Evolutionary conservation across 92 coral and sea anemone species (phyloP).

Genomic region (Porites rus): DNA sequence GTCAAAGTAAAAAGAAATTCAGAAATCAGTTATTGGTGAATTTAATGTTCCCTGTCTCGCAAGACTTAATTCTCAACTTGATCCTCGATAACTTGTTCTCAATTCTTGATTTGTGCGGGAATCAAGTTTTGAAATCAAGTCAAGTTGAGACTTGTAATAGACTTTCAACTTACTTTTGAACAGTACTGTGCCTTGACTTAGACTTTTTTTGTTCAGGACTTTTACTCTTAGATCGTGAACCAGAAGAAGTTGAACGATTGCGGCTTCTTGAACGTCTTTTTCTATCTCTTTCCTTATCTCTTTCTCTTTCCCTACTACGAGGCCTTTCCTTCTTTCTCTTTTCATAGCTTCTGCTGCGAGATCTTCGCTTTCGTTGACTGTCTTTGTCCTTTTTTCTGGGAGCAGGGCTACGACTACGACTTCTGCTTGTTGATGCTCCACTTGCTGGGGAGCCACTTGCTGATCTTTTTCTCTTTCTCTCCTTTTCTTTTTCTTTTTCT

Average conservation of each 20-base stretch:
- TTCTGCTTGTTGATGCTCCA: constrained; percentile 63
- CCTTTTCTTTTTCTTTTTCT: constrained; percentile 58
- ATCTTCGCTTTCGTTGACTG: constrained; percentile 59
- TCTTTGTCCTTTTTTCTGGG: constrained; percentile 60
- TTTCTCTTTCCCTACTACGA: constrained; percentile 54
- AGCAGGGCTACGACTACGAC: constrained; percentile 72
- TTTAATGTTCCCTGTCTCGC: too few species aligned
- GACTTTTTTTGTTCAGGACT: constrained; percentile 82
- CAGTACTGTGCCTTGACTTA: constrained; percentile 71
- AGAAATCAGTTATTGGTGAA: too few species aligned
- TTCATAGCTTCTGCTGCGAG: constrained; percentile 84
- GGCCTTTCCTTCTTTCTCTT: constrained; percentile 68
- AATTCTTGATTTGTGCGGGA: too few species aligned
- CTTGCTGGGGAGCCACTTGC: constrained; percentile 67
- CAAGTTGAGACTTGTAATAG: too few species aligned
- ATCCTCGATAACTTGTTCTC: too few species aligned
- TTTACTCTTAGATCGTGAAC: constrained; percentile 84
- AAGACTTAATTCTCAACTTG: too few species aligned
- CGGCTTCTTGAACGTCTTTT: constrained; percentile 80
- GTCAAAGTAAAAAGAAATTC: too few species aligned
- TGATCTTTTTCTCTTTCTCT: constrained; percentile 56
- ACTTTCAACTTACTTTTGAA: too few species aligned
- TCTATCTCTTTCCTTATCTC: constrained; percentile 76
- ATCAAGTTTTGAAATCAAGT: too few species aligned
- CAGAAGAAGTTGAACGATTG: constrained; percentile 64